Conservation (phyloP, 2,888 invertebrate species). For the Clivina fossor region DNA sequence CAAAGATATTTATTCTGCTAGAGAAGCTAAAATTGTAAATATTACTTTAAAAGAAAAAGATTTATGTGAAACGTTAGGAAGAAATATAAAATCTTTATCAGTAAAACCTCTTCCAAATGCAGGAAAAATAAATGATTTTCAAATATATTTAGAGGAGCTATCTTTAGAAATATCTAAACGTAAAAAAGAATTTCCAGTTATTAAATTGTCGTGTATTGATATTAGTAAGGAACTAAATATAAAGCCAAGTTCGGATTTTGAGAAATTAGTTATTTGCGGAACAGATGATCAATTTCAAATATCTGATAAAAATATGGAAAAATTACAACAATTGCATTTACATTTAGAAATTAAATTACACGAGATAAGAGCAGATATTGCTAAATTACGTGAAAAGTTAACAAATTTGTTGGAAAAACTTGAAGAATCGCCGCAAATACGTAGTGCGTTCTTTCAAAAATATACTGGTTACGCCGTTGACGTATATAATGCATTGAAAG, state of each 20-base stretch:
- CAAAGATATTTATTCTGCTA: too few relatives aligned
- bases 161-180: slow-evolving; percentile 63
- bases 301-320: slow-evolving; percentile 64
- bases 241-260: slow-evolving; percentile 51
- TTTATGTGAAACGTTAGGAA: slow-evolving; percentile 59
- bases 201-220: slow-evolving; percentile 51
- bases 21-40: too few relatives aligned
- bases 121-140: slow-evolving; percentile 62
- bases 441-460: slow-evolving; percentile 64
- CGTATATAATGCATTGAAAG: slow-evolving; percentile 61
- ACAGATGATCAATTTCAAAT: slow-evolving; percentile 59
- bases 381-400: slow-evolving; percentile 64
- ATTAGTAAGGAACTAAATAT: slow-evolving; percentile 51
- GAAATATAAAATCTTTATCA: slow-evolving; percentile 55
- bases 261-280: slow-evolving; percentile 49
- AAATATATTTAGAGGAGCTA: slow-evolving; percentile 60
- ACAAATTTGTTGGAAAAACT: slow-evolving; percentile 73
- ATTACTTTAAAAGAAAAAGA: slow-evolving; percentile 61
- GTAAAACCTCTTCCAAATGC: slow-evolving; percentile 62
- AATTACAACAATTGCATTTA: slow-evolving; percentile 60
- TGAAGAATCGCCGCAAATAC: slow-evolving; percentile 65
- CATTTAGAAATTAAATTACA: slow-evolving; percentile 60
- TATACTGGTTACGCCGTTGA: slow-evolving; percentile 61
- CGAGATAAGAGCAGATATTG: slow-evolving; percentile 60
- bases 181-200: slow-evolving; percentile 48